Base-by-base conservation (phyloP, 1,140 invertebrate species). In the Diuraphis noxia region DNA sequence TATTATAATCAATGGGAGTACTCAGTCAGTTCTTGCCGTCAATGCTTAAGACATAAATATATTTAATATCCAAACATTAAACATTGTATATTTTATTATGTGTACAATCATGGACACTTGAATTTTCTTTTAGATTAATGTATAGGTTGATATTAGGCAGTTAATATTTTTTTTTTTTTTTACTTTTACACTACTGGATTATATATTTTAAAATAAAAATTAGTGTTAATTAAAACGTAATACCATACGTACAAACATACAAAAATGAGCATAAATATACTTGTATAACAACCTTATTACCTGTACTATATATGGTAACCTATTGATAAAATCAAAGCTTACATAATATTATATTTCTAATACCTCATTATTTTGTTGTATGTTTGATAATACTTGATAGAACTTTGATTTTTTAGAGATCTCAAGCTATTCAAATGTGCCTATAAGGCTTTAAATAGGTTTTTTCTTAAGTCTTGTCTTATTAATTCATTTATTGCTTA, bases 21-120 rank as follows among this genome's bases (percentile, higher is more conserved):
- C 99, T 94, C 97, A 96, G 17, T 98, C 98, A 92, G 98, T 99
- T 63, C 95, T 99, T 91, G 99, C 98, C 46, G 99, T 98, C 95
- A 99, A 99, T 94, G 99, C 98, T 81, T 99, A 92, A 85, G 81
- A 19, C 30, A 63, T 63, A 63, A 63, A 63, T 63, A 63, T 17
- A 63, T 30, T 30, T n/a, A 63, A 25, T 49, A 63, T 30, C 10
- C 56, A 63, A 17, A 17, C 30, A 63, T 63, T 63, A 17, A 17
- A n/a, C 30, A n/a, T 63, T 63, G n/a, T 63, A 49, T 23, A n/a
- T n/a, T n/a, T n/a, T n/a, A n/a, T n/a, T 63, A n/a, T 49, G 10
- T 63, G 17, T n/a, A 63, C 56, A 63, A 4, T 63, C 10, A n/a
- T 4, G 21, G 4, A n/a, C 30, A n/a, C 30, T 63, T 17, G 10